phyloP scores from a whole-genome alignment of 1,140 invertebrate genomes.

The Pseudomyrmex concolor region DNA sequence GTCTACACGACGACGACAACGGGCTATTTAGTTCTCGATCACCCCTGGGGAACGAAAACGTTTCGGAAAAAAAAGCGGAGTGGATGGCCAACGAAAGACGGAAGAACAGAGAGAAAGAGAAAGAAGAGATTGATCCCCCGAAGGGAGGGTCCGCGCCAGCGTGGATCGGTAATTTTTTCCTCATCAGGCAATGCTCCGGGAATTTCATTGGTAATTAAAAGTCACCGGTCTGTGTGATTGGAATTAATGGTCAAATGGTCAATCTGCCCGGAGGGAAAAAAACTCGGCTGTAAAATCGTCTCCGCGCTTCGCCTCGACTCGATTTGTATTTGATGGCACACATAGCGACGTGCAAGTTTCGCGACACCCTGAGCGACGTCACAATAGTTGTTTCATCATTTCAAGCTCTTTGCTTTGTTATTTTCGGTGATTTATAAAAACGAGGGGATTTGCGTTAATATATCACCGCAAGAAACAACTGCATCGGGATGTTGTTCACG shows the following conservation, averaged over 20 bases:
- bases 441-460: not conserved
- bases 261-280: constrained; percentile 79
- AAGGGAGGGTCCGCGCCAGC: constrained; percentile 56
- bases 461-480: not conserved
- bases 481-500: constrained; percentile 18
- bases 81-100: not conserved
- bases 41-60: constrained; percentile 57
- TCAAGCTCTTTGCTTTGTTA: constrained; percentile 19
- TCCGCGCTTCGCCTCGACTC: constrained; percentile 20
- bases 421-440: constrained; percentile 19
- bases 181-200: constrained; percentile 78
- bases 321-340: constrained; percentile 32
- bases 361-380: constrained; percentile 20
- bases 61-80: constrained; percentile 16
- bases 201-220: constrained; percentile 85
- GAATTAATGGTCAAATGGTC: constrained; percentile 84
- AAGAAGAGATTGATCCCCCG: constrained; percentile 57
- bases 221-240: constrained; percentile 82
- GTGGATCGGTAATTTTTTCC: constrained; percentile 79
- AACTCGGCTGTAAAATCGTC: constrained; percentile 70
- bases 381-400: constrained; percentile 20
- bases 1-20: constrained; percentile 57
- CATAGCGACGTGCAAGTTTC: not conserved
- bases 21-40: constrained; percentile 70
- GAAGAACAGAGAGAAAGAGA: not conserved